These are phyloP conservation scores for Numenius arquata DNA, from an alignment of 2,113 vertebrate genomes.

Conservation along the genomic window DNA sequence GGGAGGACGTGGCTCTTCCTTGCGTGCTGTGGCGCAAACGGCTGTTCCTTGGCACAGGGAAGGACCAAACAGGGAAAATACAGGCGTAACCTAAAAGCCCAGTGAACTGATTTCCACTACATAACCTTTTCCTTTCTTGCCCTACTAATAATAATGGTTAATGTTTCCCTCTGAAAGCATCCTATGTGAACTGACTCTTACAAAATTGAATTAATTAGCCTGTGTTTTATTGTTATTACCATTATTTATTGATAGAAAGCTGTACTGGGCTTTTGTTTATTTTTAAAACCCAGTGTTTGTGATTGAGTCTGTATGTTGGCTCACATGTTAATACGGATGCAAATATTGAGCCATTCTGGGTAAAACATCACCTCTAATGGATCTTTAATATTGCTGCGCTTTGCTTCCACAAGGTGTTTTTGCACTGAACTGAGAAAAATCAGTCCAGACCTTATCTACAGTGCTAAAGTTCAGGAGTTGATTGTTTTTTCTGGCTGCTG, in stretches of 20 bases:
- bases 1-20: not conserved
- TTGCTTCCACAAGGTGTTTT: not conserved
- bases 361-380: not conserved
- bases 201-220: not conserved
- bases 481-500: not conserved
- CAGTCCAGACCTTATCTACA: not conserved
- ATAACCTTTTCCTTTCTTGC: not conserved
- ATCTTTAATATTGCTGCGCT: not conserved
- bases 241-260: not conserved
- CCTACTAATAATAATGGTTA: not conserved
- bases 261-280: not conserved
- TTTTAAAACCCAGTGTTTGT: not conserved
- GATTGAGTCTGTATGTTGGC: not conserved
- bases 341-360: not conserved
- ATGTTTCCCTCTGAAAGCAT: not conserved
- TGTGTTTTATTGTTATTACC: not conserved
- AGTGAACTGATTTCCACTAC: not conserved
- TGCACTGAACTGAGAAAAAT: not conserved
- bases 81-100: not conserved
- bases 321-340: not conserved
- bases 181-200: not conserved
- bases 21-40: fast-evolving
- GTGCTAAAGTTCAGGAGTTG: not conserved
- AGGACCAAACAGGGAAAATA: not conserved
- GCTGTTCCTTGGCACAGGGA: not conserved